These are phyloP conservation scores for Pollenia amentaria DNA, from an alignment of 2,888 invertebrate genomes.

Conservation along the genomic window DNA sequence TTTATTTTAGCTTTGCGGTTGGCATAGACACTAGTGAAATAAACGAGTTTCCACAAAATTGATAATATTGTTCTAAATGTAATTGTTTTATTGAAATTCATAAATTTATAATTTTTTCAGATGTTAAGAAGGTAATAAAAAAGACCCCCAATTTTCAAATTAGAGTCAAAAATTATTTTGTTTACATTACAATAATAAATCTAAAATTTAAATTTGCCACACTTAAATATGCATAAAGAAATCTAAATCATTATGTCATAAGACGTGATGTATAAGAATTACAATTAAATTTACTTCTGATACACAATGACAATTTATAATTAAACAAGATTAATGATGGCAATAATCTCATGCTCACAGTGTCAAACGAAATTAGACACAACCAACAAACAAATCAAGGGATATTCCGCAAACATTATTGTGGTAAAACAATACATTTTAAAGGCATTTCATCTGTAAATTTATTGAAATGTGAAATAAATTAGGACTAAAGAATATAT, in stretches of 20 bases:
- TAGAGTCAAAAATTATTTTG: not conserved
- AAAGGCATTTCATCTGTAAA: not conserved
- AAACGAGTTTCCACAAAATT: too few relatives aligned
- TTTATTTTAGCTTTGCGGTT: too few relatives aligned
- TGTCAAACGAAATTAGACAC: not conserved
- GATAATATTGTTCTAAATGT: too few relatives aligned
- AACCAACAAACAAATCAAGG: not conserved
- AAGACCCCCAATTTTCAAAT: too few relatives aligned
- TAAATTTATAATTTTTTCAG: too few relatives aligned
- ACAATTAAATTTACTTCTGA: constrained; percentile 17
- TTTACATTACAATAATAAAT: not conserved
- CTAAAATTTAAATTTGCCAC: constrained; percentile 25
- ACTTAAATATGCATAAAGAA: constrained; percentile 43
- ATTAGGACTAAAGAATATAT: constrained; percentile 1
- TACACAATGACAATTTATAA: constrained; percentile 44
- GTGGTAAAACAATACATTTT: not conserved
- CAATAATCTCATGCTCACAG: not conserved
- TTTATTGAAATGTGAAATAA: constrained; percentile 16
- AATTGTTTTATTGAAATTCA: too few relatives aligned
- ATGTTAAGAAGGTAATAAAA: too few relatives aligned
- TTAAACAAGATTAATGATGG: constrained; percentile 46
- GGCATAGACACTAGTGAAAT: too few relatives aligned
- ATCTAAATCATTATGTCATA: constrained; percentile 45
- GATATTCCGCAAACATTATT: not conserved
- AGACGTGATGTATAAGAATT: constrained; percentile 34